Conservation (phyloP, 2,888 invertebrate species). For the Epistrophe grossulariae region DNA sequence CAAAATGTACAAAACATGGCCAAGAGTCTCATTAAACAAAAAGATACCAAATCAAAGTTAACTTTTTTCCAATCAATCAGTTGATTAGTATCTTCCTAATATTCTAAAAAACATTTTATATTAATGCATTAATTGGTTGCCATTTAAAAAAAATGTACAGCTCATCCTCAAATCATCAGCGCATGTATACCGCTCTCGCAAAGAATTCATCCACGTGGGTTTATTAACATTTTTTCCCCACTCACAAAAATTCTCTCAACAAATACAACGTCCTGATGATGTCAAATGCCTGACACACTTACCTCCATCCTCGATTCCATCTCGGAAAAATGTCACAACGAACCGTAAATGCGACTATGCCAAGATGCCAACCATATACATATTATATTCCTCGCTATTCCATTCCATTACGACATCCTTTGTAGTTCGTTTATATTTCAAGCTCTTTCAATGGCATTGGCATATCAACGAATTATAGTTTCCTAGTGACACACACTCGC, state of each 20-base stretch:
- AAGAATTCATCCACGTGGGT: background rate
- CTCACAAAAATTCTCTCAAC: background rate
- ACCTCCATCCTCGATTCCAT: constrained; percentile 35
- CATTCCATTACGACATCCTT: constrained; percentile 72
- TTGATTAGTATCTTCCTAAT: too few species aligned
- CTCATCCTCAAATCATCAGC: background rate
- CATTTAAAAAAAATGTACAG: background rate
- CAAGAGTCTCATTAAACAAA: too few species aligned
- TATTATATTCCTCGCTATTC: constrained; percentile 53
- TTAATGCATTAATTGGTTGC: background rate
- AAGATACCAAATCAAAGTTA: too few species aligned
- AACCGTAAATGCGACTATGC: constrained; percentile 61
- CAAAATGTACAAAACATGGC: too few species aligned
- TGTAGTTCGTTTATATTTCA: constrained; percentile 35
- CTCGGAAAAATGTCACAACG: constrained; percentile 59
- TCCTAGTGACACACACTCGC: constrained; percentile 67
- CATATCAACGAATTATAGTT: constrained; percentile 36
- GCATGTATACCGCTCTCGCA: background rate
- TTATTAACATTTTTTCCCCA: background rate
- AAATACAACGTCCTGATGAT: background rate
- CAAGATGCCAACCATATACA: constrained; percentile 50
- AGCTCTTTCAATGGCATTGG: constrained; percentile 28
- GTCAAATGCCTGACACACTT: constrained; percentile 62
- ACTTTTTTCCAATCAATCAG: too few species aligned
- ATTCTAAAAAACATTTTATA: too few species aligned